Percentiles rank a stretch among this genome's conserved stretches.
Evolutionary conservation across 1,140 invertebrate species (phyloP).

Genomic region (Copidosoma floridanum): DNA sequence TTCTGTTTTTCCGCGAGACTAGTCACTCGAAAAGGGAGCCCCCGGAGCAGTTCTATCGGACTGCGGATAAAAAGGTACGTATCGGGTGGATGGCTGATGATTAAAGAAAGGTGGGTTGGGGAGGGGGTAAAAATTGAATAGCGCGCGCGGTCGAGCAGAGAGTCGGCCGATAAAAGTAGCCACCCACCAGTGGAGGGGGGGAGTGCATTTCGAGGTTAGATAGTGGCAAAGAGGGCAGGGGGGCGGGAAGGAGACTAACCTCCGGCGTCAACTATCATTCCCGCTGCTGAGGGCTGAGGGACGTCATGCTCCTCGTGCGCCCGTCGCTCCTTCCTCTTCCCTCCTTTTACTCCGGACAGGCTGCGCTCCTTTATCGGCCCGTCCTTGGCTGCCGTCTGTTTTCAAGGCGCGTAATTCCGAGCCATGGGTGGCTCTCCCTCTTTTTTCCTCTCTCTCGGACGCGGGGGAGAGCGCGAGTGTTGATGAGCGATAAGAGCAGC

Average conservation of each 20-base stretch:
- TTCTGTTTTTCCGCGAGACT: too few relatives aligned
- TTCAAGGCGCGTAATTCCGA: too few relatives aligned
- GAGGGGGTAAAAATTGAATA: neutral
- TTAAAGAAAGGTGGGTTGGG: neutral
- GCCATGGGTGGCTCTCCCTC: too few relatives aligned
- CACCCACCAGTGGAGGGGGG: neutral
- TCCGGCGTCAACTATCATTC: slow-evolving; percentile 25
- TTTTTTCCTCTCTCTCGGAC: slow-evolving; percentile 5
- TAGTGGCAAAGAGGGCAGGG: neutral
- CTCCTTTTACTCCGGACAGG: neutral
- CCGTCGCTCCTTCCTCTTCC: neutral
- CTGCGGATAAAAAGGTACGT: too few relatives aligned
- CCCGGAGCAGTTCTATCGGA: too few relatives aligned
- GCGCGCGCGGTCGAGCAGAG: neutral
- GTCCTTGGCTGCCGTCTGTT: too few relatives aligned
- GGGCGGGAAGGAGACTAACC: slow-evolving; percentile 13
- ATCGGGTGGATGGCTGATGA: neutral
- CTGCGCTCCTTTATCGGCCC: neutral
- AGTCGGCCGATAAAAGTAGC: slow-evolving; percentile 5
- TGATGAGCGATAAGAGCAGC: slow-evolving; percentile 13
- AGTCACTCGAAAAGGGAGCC: too few relatives aligned
- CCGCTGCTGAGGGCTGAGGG: slow-evolving; percentile 16
- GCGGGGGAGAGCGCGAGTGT: slow-evolving; percentile 12
- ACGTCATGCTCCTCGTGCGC: slow-evolving; percentile 21
- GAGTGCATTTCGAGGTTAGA: slow-evolving; percentile 5